These are phyloP conservation scores for Gortyna flavago DNA, from an alignment of 2,888 invertebrate genomes.

Conservation along the genomic window DNA sequence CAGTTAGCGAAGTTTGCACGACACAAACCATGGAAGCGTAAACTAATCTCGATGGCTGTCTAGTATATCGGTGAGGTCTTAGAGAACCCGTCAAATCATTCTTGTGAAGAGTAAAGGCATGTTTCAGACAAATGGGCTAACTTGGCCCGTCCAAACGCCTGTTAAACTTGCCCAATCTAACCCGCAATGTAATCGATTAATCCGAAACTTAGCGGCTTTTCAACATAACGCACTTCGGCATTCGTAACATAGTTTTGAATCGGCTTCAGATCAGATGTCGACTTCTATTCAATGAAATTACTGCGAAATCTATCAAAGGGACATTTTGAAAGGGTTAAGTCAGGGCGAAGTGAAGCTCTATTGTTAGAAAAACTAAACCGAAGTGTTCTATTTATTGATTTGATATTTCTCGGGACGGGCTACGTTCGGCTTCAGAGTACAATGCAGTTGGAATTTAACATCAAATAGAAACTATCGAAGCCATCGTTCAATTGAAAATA, in stretches of 20 bases:
- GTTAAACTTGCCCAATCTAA: conserved; percentile 82
- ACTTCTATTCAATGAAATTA: conserved; percentile 68
- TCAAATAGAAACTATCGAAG: conserved; percentile 25
- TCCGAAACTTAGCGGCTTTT: conserved; percentile 79
- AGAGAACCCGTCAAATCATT: conserved; percentile 69
- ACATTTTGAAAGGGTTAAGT: conserved; percentile 64
- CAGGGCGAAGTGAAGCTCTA: conserved; percentile 47
- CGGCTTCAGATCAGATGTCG: conserved; percentile 68
- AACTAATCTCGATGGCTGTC: conserved; percentile 58
- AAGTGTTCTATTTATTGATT: conserved; percentile 44
- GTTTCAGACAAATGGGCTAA: conserved; percentile 81
- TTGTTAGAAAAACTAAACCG: conserved; percentile 18
- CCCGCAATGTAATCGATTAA: conserved; percentile 83
- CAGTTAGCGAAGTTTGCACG: conserved; percentile 47
- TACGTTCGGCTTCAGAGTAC: conserved; percentile 7
- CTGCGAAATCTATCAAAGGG: conserved; percentile 72
- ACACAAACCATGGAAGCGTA: conserved; percentile 34
- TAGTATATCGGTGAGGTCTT: conserved; percentile 63
- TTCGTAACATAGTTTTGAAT: conserved; percentile 74
- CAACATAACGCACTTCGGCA: conserved; percentile 73
- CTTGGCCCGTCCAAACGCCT: conserved; percentile 75
- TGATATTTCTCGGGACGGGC: conserved; percentile 5
- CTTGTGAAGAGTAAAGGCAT: conserved; percentile 72
- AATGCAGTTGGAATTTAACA: conserved; percentile 32
- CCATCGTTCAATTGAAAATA: conserved; percentile 30